Evolutionary conservation across 37 sponge, comb jelly and placozoan genomes (phyloP).

Genomic region (Beroe ovata): DNA sequence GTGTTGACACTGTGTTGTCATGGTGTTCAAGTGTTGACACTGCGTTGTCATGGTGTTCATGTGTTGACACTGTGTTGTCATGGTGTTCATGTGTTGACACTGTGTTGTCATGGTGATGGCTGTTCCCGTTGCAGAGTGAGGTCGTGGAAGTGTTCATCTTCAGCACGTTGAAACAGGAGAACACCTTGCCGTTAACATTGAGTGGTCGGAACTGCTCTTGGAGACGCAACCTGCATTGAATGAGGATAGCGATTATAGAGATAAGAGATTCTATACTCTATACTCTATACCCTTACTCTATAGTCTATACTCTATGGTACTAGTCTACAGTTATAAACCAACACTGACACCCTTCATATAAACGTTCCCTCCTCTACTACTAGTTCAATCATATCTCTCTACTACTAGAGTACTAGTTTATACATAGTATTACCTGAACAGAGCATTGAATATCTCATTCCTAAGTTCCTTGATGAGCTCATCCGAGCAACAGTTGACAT

Average conservation of each 20-base stretch:
- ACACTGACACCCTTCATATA: too few species aligned
- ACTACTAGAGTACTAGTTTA: too few species aligned
- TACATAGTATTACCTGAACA: too few species aligned
- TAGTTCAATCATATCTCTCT: too few species aligned
- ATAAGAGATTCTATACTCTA: too few species aligned
- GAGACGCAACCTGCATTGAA: conserved; percentile 21
- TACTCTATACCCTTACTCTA: too few species aligned
- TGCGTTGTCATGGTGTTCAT: background rate
- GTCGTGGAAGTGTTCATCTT: conserved; percentile 1
- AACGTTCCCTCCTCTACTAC: too few species aligned
- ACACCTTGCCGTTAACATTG: conserved; percentile 1
- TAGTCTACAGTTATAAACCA: too few species aligned
- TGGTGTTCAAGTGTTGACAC: background rate
- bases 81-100: background rate
- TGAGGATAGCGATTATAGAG: too few species aligned
- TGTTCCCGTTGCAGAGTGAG: background rate
- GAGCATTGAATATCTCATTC: conserved; percentile 51
- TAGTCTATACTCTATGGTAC: too few species aligned
- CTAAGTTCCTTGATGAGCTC: conserved; percentile 64
- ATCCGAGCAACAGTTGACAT: conserved; percentile 47
- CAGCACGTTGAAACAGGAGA: conserved; percentile 33
- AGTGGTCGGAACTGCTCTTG: conserved; percentile 54
- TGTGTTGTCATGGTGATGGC: background rate
- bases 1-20: background rate
- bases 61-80: background rate